Conservation (phyloP, 2,113 vertebrate genomes). For the Thryonomys swinderianus region DNA sequence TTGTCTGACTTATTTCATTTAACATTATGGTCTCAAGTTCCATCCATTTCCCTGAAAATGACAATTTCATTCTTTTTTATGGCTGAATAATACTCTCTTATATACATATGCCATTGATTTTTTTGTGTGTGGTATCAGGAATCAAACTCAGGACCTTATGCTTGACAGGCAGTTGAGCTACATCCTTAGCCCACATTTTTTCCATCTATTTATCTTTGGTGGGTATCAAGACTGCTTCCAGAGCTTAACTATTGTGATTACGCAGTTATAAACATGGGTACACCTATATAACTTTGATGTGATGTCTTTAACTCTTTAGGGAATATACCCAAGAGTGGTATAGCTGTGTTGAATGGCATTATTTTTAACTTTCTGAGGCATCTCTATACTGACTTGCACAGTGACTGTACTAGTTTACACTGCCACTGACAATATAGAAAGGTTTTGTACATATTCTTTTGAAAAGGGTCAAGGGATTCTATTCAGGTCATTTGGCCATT, state of each 20-base stretch:
- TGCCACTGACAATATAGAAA: not conserved
- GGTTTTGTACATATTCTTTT: not conserved
- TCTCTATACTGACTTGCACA: not conserved
- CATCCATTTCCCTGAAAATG: not conserved
- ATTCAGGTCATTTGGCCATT: not conserved
- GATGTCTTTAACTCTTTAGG: not conserved
- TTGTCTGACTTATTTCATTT: not conserved
- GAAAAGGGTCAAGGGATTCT: not conserved
- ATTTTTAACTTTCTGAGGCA: not conserved
- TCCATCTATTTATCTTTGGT: not conserved
- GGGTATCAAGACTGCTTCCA: not conserved
- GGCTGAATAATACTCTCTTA: not conserved
- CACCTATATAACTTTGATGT: not conserved
- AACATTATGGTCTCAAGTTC: not conserved
- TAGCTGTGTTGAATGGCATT: not conserved
- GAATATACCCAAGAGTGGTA: not conserved
- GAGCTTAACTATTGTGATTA: not conserved
- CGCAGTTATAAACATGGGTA: not conserved
- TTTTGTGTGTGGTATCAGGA: too few species aligned
- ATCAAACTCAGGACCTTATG: too few species aligned
- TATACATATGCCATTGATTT: not conserved
- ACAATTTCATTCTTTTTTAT: not conserved
- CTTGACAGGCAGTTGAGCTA: too few species aligned
- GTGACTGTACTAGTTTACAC: not conserved
- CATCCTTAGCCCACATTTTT: not conserved